Conservation (phyloP, 2,888 invertebrate genomes). For the Halocaridina rubra region DNA sequence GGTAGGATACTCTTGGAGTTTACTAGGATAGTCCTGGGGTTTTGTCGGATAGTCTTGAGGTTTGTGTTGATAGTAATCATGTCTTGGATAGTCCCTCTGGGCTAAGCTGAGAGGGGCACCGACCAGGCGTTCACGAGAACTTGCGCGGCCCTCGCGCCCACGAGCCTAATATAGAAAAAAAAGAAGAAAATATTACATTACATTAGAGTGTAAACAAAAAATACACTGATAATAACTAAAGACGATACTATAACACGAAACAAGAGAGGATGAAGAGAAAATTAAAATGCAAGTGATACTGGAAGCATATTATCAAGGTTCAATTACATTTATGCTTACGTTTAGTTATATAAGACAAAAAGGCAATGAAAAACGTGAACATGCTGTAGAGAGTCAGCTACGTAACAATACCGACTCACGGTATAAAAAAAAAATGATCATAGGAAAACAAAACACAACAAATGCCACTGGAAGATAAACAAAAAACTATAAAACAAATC, state of each 20-base stretch:
- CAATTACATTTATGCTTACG: too few species aligned
- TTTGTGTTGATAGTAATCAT: conserved; percentile 59
- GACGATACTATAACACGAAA: not conserved
- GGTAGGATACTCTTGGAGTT: conserved; percentile 55
- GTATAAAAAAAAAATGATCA: too few species aligned
- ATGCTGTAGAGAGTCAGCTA: too few species aligned
- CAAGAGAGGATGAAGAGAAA: not conserved
- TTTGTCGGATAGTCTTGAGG: conserved; percentile 56
- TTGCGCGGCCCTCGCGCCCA: conserved; percentile 29
- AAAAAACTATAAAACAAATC: too few species aligned
- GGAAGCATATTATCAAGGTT: too few species aligned
- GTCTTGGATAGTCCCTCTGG: conserved; percentile 53
- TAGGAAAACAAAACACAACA: too few species aligned
- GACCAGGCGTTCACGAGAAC: conserved; percentile 49
- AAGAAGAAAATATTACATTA: not conserved
- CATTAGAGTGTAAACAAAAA: too few species aligned
- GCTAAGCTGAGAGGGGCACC: conserved; percentile 36
- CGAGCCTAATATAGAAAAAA: conserved; percentile 19
- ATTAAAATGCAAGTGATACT: too few species aligned
- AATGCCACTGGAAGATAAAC: too few species aligned
- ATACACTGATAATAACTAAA: not conserved
- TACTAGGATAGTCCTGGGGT: conserved; percentile 51
- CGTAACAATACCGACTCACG: too few species aligned
- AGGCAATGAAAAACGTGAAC: too few species aligned
- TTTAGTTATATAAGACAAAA: too few species aligned